Conservation (phyloP, 2,888 invertebrate genomes). For the Abrostola triplasia region DNA sequence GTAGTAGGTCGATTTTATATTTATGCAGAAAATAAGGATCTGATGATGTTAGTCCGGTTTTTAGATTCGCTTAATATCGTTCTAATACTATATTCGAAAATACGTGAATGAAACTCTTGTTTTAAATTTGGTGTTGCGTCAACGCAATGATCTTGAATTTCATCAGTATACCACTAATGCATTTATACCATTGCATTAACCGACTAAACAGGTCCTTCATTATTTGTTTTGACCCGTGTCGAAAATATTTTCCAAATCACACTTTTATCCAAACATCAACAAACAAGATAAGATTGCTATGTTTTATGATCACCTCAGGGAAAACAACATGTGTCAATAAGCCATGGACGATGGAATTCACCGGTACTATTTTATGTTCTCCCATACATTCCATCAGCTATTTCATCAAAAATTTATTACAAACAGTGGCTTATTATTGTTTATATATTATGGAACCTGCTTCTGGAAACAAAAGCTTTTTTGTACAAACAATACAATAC, state of each 20-base stretch:
- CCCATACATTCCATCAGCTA: constrained; percentile 65
- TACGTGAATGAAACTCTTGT: too few relatives aligned
- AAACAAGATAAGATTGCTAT: constrained; percentile 73
- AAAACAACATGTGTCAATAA: constrained; percentile 82
- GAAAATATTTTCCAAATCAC: constrained; percentile 52
- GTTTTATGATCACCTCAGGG: constrained; percentile 77
- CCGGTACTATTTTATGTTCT: constrained; percentile 72
- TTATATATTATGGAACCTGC: constrained; percentile 30
- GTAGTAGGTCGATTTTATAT: constrained; percentile 6
- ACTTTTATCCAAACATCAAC: constrained; percentile 72
- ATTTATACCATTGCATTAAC: not conserved
- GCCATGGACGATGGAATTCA: constrained; percentile 69
- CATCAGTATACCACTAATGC: not conserved
- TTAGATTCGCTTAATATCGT: too few relatives aligned
- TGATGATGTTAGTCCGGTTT: not conserved
- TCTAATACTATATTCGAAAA: too few relatives aligned
- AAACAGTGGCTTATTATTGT: constrained; percentile 56
- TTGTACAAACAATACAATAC: constrained; percentile 32
- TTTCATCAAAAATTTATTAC: constrained; percentile 76
- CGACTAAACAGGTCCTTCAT: not conserved
- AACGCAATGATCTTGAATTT: too few relatives aligned
- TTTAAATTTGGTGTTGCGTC: too few relatives aligned
- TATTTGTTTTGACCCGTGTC: constrained; percentile 8
- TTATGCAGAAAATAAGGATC: not conserved
- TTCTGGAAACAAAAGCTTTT: constrained; percentile 40